Base-by-base conservation (phyloP, 2,797 vertebrate species). In the Eurystomus glaucurus region DNA sequence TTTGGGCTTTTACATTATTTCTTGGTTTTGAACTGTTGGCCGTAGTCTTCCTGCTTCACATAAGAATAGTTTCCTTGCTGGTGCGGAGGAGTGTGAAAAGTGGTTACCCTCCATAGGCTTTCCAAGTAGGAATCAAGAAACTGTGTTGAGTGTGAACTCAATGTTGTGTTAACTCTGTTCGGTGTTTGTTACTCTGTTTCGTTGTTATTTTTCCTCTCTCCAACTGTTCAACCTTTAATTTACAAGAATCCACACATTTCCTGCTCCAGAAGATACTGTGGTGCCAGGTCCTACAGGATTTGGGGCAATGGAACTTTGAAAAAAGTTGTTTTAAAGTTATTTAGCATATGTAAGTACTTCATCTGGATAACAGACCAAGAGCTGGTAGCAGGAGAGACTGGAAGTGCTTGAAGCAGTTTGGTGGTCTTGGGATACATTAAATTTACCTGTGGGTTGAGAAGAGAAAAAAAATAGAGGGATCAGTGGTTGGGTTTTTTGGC, bases 141-240 rank as follows among this genome's bases (percentile, higher is more conserved):
- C 23, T 5, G 2, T 90, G 58, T 83, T 74, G 23, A 74, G 25
- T 78, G 85, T 88, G 84, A 66, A 57, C 25, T 93, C 25, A 12
- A 0, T 96, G 93, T 96, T 83, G 17, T 89, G 85, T 96, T 78
- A 64, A 54, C 29, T 93, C 54, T 72, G 72, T 95, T 86, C 37
- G 35, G 41, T 85, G 77, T 96, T 82, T 55, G 74, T 95, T 90
- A 19, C 28, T 65, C 43, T 74, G 70, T 94, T 92, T 90, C 28
- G 1, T 11, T 51, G 84, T 92, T 92, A 10, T 41, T 92, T 93
- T 94, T 66, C 41, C 20, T 54, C n/a, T 74, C n/a, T 85, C 39
- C 14, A 8, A 13, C 39, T 83, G 18, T 71, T 93, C 8, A 57
- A 0, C 29, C 15, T 93, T 76, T 79, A 48, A 45, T 91, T 77